Evolutionary conservation across 2,797 vertebrate species (phyloP), one percentile per base, ranked within the genome.

Genomic region (Octomys mimax): DNA sequence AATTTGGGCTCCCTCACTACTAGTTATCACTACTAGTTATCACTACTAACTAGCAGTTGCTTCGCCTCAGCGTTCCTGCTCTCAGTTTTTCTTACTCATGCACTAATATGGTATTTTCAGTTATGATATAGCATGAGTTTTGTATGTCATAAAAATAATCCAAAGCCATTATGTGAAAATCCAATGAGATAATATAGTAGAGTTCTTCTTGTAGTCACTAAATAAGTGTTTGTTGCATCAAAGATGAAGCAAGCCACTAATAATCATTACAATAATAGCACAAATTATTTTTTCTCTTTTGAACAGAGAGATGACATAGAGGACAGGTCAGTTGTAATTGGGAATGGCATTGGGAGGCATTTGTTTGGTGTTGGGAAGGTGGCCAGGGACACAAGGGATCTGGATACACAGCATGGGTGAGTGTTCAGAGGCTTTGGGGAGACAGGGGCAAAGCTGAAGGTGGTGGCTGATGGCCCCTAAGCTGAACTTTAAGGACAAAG

Each of bases 11-110:
- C n/a, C 36, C 46, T 4, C 18, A 78, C 18, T n/a, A n/a, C n/a
- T n/a, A n/a, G n/a, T 70, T 91, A 78, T 31, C n/a, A 87, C 87
- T 66, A 77, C 31, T 59, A 62, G n/a, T 70, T 91, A 78, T 31
- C n/a, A 87, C 87, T 66, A 77, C 31, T 59, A 62, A 78, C 46
- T 82, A 84, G 68, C 81, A n/a, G 21, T 26, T 66, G 16, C 5
- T 92, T 91, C 49, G 57, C 31, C 21, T 89, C 14, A 94, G 3
- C 22, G 28, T 59, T 31, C 31, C 19, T 92, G 10, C 77, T 86
- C 31, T 49, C 46, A 21, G 81, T 52, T 94, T 54, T 86, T 80
- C 54, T 87, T 79, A 28, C 26, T 24, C 36, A 4, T 89, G 33
- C 12, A 42, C 80, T 46, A 68, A 5, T 16, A 24, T 49, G 54